phyloP scores from a whole-genome alignment of 2,888 invertebrate species.

The Tillus elongatus region DNA sequence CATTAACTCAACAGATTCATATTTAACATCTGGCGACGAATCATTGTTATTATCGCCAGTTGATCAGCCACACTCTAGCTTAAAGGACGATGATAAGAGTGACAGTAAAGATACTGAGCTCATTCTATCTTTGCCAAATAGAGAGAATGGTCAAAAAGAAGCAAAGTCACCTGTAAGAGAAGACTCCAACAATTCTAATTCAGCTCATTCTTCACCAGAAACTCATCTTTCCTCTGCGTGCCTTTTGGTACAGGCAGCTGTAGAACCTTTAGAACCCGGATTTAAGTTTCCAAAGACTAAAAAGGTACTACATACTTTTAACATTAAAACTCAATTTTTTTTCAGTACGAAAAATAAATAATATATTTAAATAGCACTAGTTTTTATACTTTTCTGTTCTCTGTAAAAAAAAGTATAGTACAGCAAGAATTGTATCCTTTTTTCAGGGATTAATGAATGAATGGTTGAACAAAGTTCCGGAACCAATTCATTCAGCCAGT shows the following conservation, averaged over 20 bases:
- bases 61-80: slow-evolving; percentile 27
- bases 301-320: slow-evolving; percentile 48
- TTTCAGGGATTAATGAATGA: slow-evolving; percentile 70
- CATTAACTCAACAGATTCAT: slow-evolving; percentile 69
- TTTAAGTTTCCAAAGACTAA: slow-evolving; percentile 92
- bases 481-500: slow-evolving; percentile 38
- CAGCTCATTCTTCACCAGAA: slow-evolving; percentile 48
- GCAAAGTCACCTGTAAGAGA: slow-evolving; percentile 29
- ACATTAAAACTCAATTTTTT: too few relatives aligned
- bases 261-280: slow-evolving; percentile 69
- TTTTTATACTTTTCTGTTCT: too few relatives aligned
- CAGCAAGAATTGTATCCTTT: slow-evolving; percentile 1
- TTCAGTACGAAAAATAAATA: too few relatives aligned
- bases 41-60: slow-evolving; percentile 54
- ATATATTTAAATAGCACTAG: too few relatives aligned
- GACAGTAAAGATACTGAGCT: slow-evolving; percentile 49
- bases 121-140: slow-evolving; percentile 49
- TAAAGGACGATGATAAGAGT: slow-evolving; percentile 20
- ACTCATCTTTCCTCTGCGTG: slow-evolving; percentile 69
- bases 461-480: slow-evolving; percentile 75
- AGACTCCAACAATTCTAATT: slow-evolving; percentile 44
- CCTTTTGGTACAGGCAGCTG: slow-evolving; percentile 72
- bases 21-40: slow-evolving; percentile 65
- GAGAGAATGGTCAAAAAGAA: slow-evolving; percentile 22
- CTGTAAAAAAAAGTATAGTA: too few relatives aligned